Evolutionary conservation across 2,888 invertebrate genomes (phyloP).

Genomic region (Tethea ocularis): DNA sequence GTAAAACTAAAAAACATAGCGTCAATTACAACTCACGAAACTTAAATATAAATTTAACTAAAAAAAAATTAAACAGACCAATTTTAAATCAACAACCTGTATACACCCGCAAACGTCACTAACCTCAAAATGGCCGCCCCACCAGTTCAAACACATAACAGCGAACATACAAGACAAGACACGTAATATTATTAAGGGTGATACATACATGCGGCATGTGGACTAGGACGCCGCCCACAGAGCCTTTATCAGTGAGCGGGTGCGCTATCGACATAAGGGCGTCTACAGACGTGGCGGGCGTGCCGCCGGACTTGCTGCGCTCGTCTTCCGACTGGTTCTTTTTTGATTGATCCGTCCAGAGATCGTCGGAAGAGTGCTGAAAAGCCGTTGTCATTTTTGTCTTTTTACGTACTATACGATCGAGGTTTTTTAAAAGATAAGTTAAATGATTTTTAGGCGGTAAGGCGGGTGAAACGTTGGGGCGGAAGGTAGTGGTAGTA

Average conservation of each 20-base stretch:
- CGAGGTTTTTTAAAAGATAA: too few species aligned
- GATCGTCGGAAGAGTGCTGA: constrained; percentile 84
- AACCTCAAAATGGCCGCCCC: background rate
- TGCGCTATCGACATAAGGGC: constrained; percentile 69
- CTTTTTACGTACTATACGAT: background rate
- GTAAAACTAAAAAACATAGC: too few species aligned
- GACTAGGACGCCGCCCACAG: constrained; percentile 93
- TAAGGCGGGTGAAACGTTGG: too few species aligned
- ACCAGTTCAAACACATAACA: constrained; percentile 1
- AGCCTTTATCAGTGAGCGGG: constrained; percentile 85
- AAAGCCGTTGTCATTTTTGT: background rate
- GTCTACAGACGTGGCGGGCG: constrained; percentile 51
- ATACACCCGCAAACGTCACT: background rate
- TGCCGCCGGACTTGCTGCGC: constrained; percentile 54
- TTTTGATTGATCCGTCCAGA: constrained; percentile 82
- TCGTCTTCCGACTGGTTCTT: constrained; percentile 89
- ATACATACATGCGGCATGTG: constrained; percentile 95
- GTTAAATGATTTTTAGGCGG: too few species aligned
- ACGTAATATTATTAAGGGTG: background rate
- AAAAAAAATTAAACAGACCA: background rate
- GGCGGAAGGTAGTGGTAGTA: too few species aligned
- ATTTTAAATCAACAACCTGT: constrained; percentile 4
- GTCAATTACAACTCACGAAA: too few species aligned
- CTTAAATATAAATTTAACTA: too few species aligned
- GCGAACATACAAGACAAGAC: background rate